These are phyloP conservation scores for Muscina levida DNA, from an alignment of 2,888 invertebrate genomes.

Conservation along the genomic window DNA sequence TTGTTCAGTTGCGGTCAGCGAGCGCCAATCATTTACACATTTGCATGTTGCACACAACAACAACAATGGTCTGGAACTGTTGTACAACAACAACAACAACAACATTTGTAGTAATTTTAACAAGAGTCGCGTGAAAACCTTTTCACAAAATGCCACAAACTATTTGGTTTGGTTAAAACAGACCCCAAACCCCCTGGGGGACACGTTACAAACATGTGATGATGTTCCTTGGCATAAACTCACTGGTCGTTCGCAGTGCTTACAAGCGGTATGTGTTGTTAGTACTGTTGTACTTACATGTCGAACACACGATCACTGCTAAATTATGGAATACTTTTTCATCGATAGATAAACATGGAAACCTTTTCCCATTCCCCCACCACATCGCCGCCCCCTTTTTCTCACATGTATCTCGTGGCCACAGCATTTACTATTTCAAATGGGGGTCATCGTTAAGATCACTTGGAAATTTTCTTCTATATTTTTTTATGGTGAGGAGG, in stretches of 20 bases:
- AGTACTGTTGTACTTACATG: conserved; percentile 11
- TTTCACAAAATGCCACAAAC: conserved; percentile 25
- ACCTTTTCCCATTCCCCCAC: neutral
- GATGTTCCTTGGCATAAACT: too few relatives aligned
- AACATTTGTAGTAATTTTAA: conserved; percentile 18
- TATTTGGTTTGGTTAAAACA: conserved; percentile 4
- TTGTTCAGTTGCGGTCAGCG: conserved; percentile 63
- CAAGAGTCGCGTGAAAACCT: conserved; percentile 39
- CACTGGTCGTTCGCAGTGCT: too few relatives aligned
- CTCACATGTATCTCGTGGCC: neutral
- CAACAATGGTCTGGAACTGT: conserved; percentile 52
- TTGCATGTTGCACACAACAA: conserved; percentile 62
- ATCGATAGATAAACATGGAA: conserved; percentile 25
- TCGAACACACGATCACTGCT: conserved; percentile 37
- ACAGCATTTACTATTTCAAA: neutral
- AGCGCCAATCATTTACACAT: conserved; percentile 62
- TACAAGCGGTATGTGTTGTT: neutral
- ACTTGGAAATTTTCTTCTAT: conserved; percentile 24
- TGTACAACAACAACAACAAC: conserved; percentile 30
- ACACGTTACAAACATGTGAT: too few relatives aligned
- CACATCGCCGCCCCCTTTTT: conserved; percentile 3
- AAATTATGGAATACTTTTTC: conserved; percentile 33
- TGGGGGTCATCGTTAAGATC: conserved; percentile 24
- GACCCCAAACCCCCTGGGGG: too few relatives aligned
- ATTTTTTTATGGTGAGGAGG: neutral